phyloP scores from a whole-genome alignment of 1,140 invertebrate species.

The Acromyrmex echinatior region DNA sequence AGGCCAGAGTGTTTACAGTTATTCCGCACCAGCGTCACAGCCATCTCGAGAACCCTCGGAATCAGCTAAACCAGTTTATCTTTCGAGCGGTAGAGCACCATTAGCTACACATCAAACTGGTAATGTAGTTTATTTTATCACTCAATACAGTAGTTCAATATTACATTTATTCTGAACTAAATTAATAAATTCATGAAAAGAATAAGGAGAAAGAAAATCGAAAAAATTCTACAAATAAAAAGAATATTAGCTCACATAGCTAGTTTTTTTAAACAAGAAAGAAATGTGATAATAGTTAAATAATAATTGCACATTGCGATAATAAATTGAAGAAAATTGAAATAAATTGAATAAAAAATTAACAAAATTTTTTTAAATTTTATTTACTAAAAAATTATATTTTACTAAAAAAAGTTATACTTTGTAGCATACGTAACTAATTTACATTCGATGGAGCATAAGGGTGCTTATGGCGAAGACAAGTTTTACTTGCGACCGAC shows the following conservation, averaged over 20 bases:
- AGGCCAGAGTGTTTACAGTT: constrained; percentile 82
- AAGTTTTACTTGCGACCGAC: constrained; percentile 85
- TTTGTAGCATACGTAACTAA: constrained; percentile 82
- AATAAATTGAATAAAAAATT: not conserved
- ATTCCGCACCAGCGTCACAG: constrained; percentile 82
- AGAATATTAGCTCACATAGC: not conserved
- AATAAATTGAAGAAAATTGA: not conserved
- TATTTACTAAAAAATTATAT: not conserved
- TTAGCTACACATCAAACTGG: constrained; percentile 81
- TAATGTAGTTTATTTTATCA: constrained; percentile 34
- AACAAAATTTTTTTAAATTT: not conserved
- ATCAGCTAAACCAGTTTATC: constrained; percentile 82
- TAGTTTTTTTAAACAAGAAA: not conserved
- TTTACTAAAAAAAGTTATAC: not conserved
- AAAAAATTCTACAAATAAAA: not conserved
- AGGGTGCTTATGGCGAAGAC: constrained; percentile 82
- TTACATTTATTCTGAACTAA: not conserved
- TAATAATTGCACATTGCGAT: not conserved
- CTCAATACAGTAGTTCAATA: not conserved
- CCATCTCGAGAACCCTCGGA: constrained; percentile 80
- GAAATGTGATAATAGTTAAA: not conserved
- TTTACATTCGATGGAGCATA: constrained; percentile 82
- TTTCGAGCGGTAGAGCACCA: constrained; percentile 79
- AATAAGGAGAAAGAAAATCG: not conserved
- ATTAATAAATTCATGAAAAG: not conserved